Percentiles rank a stretch among this genome's conserved stretches.
Evolutionary conservation across 2,797 vertebrate species (phyloP).

Genomic region (Diceros bicornis): DNA sequence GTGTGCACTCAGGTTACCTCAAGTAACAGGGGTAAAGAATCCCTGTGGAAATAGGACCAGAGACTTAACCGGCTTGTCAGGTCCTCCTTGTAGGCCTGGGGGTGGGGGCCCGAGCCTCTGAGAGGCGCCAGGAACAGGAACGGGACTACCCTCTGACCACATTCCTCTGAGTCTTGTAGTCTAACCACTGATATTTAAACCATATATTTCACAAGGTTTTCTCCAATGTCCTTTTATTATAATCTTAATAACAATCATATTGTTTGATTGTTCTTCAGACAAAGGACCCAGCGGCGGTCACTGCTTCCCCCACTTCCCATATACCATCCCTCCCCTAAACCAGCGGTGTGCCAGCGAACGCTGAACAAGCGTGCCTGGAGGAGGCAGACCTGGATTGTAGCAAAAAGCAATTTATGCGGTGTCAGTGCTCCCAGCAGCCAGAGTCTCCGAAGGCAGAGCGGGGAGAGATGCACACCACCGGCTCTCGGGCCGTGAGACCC

Average conservation of each 20-base stretch:
- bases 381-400: not conserved
- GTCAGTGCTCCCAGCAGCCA: not conserved
- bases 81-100: not conserved
- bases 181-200: constrained; percentile 17
- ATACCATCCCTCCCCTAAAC: not conserved
- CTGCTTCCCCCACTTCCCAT: not conserved
- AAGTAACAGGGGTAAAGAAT: constrained; percentile 27
- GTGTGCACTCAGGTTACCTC: constrained; percentile 66
- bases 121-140: not conserved
- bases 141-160: not conserved
- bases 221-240: not conserved
- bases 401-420: not conserved
- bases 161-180: constrained; percentile 4
- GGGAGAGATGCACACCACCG: not conserved
- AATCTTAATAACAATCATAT: constrained; percentile 32
- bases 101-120: not conserved
- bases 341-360: not conserved
- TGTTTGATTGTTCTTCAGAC: constrained; percentile 44
- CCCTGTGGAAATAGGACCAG: constrained; percentile 52
- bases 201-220: constrained; percentile 51
- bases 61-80: constrained; percentile 40
- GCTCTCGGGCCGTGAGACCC: not conserved
- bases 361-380: not conserved
- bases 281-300: not conserved
- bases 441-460: constrained; percentile 4